A percentile compares a stretch with the other conserved stretches of the same genome.
phyloP scores from a whole-genome alignment of 2,113 vertebrate species.

The Phalacrocorax brasilianus region DNA sequence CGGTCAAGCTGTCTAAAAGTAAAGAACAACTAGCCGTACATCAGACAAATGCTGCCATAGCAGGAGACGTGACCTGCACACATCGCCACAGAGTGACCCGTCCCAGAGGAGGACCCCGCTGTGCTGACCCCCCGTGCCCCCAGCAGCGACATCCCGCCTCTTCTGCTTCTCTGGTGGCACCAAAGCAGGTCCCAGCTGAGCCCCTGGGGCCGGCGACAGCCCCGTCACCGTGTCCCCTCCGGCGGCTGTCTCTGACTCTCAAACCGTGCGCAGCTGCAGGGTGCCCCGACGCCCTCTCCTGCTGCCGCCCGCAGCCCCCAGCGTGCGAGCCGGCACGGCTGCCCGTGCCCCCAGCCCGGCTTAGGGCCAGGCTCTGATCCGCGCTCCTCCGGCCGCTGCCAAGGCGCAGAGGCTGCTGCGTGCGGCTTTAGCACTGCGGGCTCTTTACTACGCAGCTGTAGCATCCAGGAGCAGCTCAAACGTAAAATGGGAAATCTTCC shows the following conservation, averaged over 20 bases:
- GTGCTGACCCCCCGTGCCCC: too few species aligned
- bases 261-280: not conserved
- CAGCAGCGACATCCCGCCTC: not conserved
- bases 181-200: not conserved
- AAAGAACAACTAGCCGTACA: accelerated
- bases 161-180: not conserved
- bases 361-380: not conserved
- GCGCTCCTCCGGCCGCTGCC: not conserved
- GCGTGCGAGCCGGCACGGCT: accelerated
- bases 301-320: not conserved
- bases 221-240: accelerated
- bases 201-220: not conserved
- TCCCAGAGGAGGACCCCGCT: not conserved
- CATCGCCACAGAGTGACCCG: too few species aligned
- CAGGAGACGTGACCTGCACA: not conserved
- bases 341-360: not conserved
- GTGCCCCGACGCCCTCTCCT: not conserved
- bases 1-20: not conserved
- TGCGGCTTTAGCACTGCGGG: not conserved
- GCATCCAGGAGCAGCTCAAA: not conserved
- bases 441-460: not conserved
- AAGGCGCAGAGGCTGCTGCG: not conserved
- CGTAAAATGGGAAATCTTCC: not conserved
- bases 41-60: not conserved
- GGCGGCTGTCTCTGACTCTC: not conserved